Percentiles rank a stretch among this genome's conserved stretches.
These are phyloP conservation scores for Tricholaema leucomelas DNA, from an alignment of 2,113 vertebrate genomes.

Conservation along the genomic window DNA sequence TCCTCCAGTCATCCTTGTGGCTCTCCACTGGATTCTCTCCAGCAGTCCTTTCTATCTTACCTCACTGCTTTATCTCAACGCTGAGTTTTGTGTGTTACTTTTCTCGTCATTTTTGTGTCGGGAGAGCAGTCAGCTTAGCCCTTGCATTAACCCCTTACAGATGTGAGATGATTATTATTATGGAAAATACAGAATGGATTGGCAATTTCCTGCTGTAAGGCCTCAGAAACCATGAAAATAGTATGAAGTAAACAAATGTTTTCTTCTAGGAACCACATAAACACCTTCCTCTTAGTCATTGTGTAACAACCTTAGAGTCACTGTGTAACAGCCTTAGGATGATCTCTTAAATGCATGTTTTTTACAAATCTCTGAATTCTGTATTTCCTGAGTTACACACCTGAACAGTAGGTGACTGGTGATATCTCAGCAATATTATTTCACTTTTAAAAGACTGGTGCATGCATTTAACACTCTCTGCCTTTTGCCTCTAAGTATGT, in stretches of 20 bases:
- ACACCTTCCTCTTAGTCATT: not conserved
- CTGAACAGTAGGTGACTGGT: not conserved
- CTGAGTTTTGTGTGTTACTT: too few species aligned
- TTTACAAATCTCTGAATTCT: not conserved
- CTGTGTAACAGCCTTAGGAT: too few species aligned
- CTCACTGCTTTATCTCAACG: too few species aligned
- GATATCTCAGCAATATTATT: not conserved
- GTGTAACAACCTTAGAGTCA: not conserved
- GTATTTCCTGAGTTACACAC: not conserved
- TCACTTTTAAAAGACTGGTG: not conserved
- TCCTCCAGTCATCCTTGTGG: too few species aligned
- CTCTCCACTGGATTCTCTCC: too few species aligned
- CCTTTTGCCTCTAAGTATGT: not conserved
- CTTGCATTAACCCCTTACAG: too few species aligned
- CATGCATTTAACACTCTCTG: not conserved
- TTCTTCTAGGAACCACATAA: not conserved
- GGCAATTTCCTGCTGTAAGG: not conserved
- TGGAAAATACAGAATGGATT: not conserved
- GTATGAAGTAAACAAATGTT: not conserved
- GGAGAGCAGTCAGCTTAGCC: too few species aligned
- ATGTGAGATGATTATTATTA: not conserved
- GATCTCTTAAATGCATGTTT: not conserved
- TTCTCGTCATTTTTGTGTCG: too few species aligned
- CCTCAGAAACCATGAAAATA: not conserved
- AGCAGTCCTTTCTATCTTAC: too few species aligned